Evolutionary conservation across 1,140 invertebrate genomes (phyloP).

Genomic region (Battus philenor): DNA sequence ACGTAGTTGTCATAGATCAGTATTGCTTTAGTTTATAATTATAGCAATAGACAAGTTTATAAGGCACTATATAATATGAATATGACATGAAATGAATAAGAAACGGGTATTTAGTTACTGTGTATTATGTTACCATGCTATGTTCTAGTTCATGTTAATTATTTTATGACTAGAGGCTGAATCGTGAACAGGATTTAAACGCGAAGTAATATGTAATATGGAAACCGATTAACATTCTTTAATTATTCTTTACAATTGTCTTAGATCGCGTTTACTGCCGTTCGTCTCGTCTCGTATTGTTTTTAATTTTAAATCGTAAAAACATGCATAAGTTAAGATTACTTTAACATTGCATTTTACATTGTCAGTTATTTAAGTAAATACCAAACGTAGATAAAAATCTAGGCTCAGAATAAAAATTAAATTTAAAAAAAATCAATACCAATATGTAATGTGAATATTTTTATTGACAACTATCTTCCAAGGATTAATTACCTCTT

Average conservation of each 20-base stretch:
- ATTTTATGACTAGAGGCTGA: too few species aligned
- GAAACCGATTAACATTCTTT: neutral
- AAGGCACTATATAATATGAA: neutral
- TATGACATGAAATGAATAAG: neutral
- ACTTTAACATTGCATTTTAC: neutral
- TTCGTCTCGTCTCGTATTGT: neutral
- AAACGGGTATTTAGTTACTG: neutral
- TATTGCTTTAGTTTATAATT: too few species aligned
- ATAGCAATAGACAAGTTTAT: too few species aligned
- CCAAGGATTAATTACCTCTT: too few species aligned
- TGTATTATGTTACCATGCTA: neutral
- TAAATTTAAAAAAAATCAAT: too few species aligned
- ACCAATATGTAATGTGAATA: too few species aligned
- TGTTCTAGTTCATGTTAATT: neutral
- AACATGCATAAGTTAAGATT: neutral
- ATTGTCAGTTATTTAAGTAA: neutral
- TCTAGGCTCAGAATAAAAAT: too few species aligned
- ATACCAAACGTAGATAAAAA: too few species aligned
- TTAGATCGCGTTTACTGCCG: neutral
- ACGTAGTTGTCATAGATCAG: constrained; percentile 9
- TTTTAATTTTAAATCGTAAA: neutral
- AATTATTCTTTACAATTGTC: neutral
- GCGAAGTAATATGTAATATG: too few species aligned
- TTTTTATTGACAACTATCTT: too few species aligned
- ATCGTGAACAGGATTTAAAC: too few species aligned